These are phyloP conservation scores for Drosophila rhopaloa DNA, from an alignment of 1,140 invertebrate genomes.

Conservation along the genomic window DNA sequence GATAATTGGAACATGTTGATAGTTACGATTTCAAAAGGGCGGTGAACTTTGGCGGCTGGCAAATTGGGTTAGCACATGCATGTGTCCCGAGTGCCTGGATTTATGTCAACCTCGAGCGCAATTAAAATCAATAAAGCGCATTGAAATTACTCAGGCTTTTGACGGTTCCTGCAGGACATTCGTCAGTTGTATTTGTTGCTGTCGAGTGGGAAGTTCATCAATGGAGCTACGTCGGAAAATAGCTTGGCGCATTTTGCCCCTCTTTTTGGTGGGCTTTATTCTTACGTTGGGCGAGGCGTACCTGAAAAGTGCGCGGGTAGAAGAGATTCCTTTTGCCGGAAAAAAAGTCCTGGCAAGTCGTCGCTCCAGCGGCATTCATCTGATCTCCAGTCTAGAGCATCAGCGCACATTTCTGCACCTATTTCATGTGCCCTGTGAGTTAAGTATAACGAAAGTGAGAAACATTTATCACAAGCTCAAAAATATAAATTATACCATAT, in stretches of 20 bases:
- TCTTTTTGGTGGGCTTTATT: constrained; percentile 55
- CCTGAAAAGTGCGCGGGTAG: constrained; percentile 66
- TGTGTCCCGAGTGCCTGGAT: constrained; percentile 15
- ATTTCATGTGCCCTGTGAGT: constrained; percentile 80
- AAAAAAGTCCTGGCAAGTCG: not conserved
- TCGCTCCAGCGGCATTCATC: constrained; percentile 63
- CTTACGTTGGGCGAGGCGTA: constrained; percentile 57
- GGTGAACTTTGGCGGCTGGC: constrained; percentile 20
- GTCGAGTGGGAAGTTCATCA: not conserved
- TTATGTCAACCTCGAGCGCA: constrained; percentile 43
- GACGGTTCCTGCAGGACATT: constrained; percentile 40
- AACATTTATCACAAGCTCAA: too few species aligned
- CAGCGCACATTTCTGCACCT: constrained; percentile 73
- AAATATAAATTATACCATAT: too few species aligned
- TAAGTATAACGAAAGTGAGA: too few species aligned
- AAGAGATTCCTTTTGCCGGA: constrained; percentile 66
- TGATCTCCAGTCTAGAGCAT: constrained; percentile 68
- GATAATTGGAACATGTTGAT: too few species aligned
- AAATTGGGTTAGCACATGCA: constrained; percentile 54
- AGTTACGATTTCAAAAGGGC: constrained; percentile 17
- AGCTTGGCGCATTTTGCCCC: constrained; percentile 41
- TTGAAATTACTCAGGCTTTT: not conserved
- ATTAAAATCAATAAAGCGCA: constrained; percentile 68
- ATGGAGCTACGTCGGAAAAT: constrained; percentile 66
- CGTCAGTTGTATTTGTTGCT: constrained; percentile 43